Percentiles rank a stretch among this genome's conserved stretches.
phyloP scores from a whole-genome alignment of 2,113 vertebrate genomes.

The Marcusenius ussheri region DNA sequence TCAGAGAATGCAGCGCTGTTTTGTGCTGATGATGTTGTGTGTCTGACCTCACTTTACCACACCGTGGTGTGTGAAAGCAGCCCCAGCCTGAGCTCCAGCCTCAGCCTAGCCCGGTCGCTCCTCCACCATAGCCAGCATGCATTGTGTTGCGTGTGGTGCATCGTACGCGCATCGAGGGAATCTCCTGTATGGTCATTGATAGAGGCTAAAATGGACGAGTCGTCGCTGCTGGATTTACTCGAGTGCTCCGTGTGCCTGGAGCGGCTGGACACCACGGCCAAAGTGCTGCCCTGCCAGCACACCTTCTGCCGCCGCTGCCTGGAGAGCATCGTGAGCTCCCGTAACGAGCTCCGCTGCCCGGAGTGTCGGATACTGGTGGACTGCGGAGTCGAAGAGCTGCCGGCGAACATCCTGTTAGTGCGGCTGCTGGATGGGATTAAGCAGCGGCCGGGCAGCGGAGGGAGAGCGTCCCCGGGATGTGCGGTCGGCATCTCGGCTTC shows the following conservation, averaged over 20 bases:
- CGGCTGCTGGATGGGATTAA: conserved; percentile 86
- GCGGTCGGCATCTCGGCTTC: conserved; percentile 57
- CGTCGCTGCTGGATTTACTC: conserved; percentile 84
- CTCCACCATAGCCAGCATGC: conserved; percentile 19
- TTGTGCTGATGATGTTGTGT: conserved; percentile 50
- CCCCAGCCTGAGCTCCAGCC: conserved; percentile 7
- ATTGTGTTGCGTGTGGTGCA: conserved; percentile 9
- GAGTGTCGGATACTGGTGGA: conserved; percentile 91
- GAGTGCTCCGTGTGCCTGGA: conserved; percentile 94
- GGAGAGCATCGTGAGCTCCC: conserved; percentile 87
- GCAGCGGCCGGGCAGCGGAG: conserved; percentile 70
- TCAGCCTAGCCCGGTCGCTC: conserved; percentile 15
- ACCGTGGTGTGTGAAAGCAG: conserved; percentile 44
- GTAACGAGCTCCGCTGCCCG: conserved; percentile 87
- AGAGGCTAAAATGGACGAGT: conserved; percentile 81
- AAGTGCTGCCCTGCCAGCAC: conserved; percentile 89
- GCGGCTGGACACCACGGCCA: conserved; percentile 86
- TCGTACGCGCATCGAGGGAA: not conserved
- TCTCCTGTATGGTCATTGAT: not conserved
- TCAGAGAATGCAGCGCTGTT: conserved; percentile 18
- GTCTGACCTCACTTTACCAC: conserved; percentile 59
- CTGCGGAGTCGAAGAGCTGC: conserved; percentile 87
- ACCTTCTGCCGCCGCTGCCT: conserved; percentile 94
- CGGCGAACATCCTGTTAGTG: conserved; percentile 86
- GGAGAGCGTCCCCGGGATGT: conserved; percentile 55